Evolutionary conservation across 2,888 invertebrate genomes (phyloP), one percentile per base, ranked within the genome.

Genomic region (Sinotaia quadrata): DNA sequence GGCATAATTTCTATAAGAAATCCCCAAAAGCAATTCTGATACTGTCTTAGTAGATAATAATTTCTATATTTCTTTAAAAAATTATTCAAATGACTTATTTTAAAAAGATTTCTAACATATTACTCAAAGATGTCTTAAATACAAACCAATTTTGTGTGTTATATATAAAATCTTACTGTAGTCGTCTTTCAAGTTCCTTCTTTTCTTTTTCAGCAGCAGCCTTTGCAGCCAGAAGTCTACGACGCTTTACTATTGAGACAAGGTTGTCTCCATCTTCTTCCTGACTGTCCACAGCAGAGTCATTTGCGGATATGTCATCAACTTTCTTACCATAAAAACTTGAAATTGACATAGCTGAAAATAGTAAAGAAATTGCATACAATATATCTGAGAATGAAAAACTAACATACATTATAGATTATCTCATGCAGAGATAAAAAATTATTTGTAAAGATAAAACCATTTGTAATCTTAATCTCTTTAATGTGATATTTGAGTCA

Each of bases 171-270:
- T n/a, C n/a, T n/a, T 71, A 78, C 78, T 71, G 70, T 10, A 78
- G 70, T 60, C 68, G 72, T 10, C 80, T 78, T 65, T 85, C 81
- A 29, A 76, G 70, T 10, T 85, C 85, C 63, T 69, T 75, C 63
- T 78, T 76, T 44, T 79, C 79, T 68, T 80, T 79, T 71, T 86
- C 86, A 44, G 78, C 84, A 12, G 79, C 78, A 18, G 82, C 82
- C 65, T 84, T 77, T 1, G 84, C 84, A 12, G 86, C 76, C 57
- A 81, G 76, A 2, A 81, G 59, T 44, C 87, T 74, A 2, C 87
- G 74, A n/a, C 84, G 70, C 71, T 84, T 86, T 24, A 87, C 81
- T 18, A 79, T 78, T 4, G 85, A 81, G 4, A 82, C 81, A 47
- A 86, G 71, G 68, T 80, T 79, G 56, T 74, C 78, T 24, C 77